A percentile compares a stretch with the other conserved stretches of the same genome.
Evolutionary conservation across 2,113 vertebrate genomes (phyloP).

Genomic region (Pteruthius melanotis): DNA sequence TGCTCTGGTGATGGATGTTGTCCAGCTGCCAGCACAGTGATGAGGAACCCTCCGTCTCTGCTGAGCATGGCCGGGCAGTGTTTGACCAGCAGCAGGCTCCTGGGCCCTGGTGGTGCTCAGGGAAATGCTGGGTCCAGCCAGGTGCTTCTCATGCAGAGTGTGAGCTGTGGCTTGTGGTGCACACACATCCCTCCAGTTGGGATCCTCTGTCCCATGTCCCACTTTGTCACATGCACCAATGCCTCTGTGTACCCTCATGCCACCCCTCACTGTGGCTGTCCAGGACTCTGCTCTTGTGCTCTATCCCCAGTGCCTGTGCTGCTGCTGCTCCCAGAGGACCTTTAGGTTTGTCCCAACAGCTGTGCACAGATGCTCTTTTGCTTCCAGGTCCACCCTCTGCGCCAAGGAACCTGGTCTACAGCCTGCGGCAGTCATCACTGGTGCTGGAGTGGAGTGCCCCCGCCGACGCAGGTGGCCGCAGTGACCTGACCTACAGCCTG

Average conservation of each 20-base stretch:
- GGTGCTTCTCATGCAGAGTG: rapidly evolving
- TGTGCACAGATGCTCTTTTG: background rate
- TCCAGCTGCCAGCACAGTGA: background rate
- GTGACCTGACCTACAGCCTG: constrained; percentile 87
- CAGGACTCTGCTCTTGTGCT: rapidly evolving
- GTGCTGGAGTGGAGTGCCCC: constrained; percentile 87
- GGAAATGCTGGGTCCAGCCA: rapidly evolving
- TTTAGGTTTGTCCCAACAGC: rapidly evolving
- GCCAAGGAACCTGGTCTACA: constrained; percentile 85
- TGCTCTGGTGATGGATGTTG: background rate
- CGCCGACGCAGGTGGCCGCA: constrained; percentile 80
- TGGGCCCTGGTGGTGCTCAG: rapidly evolving
- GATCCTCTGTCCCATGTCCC: background rate
- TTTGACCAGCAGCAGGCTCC: rapidly evolving
- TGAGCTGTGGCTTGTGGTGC: background rate
- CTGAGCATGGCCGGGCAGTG: rapidly evolving
- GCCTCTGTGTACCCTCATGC: rapidly evolving
- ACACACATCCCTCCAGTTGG: rapidly evolving
- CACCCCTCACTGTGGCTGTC: rapidly evolving
- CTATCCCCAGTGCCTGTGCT: rapidly evolving
- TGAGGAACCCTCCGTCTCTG: background rate
- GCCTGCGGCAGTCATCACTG: constrained; percentile 84
- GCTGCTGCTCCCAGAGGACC: background rate
- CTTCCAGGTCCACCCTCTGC: constrained; percentile 86
- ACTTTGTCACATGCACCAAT: rapidly evolving